phyloP scores from a whole-genome alignment of 1,140 invertebrate species.

The Doryteuthis pealeii region DNA sequence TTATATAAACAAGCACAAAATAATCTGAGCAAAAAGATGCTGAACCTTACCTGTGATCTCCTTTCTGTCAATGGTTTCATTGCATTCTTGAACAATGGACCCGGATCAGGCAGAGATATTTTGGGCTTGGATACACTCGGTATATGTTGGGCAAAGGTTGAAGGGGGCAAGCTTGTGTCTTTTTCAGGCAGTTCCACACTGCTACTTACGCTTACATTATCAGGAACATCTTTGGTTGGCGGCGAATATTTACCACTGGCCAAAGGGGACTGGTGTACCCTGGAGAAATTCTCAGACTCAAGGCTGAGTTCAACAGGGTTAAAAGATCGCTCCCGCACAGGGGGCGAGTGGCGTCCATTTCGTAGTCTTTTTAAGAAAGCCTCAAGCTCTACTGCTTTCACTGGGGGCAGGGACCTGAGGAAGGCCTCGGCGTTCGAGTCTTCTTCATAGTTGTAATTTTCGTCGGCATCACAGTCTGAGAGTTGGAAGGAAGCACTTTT shows the following conservation, averaged over 20 bases:
- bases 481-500: not conserved
- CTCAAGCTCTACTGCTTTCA: constrained; percentile 37
- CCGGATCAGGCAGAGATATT: constrained; percentile 31
- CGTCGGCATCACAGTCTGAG: constrained; percentile 25
- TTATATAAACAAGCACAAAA: too few species aligned
- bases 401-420: constrained; percentile 42
- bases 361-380: not conserved
- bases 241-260: not conserved
- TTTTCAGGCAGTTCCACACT: constrained; percentile 4
- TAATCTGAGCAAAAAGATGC: too few species aligned
- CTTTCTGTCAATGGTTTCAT: not conserved
- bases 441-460: constrained; percentile 37
- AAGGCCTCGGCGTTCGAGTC: constrained; percentile 46
- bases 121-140: not conserved
- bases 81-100: constrained; percentile 36
- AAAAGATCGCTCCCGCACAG: constrained; percentile 41
- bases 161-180: not conserved
- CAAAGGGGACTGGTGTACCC: constrained; percentile 26
- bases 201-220: not conserved
- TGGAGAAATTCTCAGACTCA: constrained; percentile 18
- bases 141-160: not conserved
- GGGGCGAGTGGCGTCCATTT: constrained; percentile 29
- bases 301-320: constrained; percentile 21
- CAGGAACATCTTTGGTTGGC: not conserved
- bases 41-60: not conserved